Base-by-base conservation (phyloP, 2,113 vertebrate genomes). In the Oncorhynchus kisutch region DNA sequence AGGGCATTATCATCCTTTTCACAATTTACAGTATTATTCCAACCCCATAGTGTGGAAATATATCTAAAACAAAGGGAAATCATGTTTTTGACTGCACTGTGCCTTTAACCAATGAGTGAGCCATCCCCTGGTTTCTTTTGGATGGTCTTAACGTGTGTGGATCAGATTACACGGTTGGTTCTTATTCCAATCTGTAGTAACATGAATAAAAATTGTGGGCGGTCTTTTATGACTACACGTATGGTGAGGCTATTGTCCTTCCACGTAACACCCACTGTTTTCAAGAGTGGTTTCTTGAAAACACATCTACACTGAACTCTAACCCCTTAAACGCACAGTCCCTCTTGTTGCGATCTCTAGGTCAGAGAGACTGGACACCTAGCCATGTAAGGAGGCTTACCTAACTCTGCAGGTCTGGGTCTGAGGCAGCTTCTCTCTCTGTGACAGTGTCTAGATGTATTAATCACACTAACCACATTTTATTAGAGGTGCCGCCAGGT, bases 161-260 rank as follows among this genome's bases (percentile, higher is more conserved):
- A 78, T 85, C 79, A 81, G 85, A 82, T 79, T 12, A 76, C 84
- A 45, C 57, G 75, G 82, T 84, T 25, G 13, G 39, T 45, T 45
- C 39, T 57, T 34, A 57, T 18, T 24, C 48, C 68, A 64, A 22
- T 66, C 25, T 66, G 25, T 66, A 66, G 25, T 70, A 20, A 22
- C 2, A 77, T 75, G 81, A 84, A 45, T 45, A 45, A 45, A 45
- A 45, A 11, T 11, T 11, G 39, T 45, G 39, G 39, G 0, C 70
- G 82, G 82, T 85, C 78, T 45, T 45, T 2, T 74, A 81, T 78
- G 75, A 79, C 75, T 72, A 83, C 79, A 76, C 62, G 79, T 87
- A 83, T 82, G 78, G 81, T 22, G 84, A 86, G 84, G 82, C 86
- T 84, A 77, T 80, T 77, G 81, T 82, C 86, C 82, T 74, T 84